These are phyloP conservation scores for Elanus axillaris DNA, from an alignment of 2,113 vertebrate genomes.

Conservation along the genomic window DNA sequence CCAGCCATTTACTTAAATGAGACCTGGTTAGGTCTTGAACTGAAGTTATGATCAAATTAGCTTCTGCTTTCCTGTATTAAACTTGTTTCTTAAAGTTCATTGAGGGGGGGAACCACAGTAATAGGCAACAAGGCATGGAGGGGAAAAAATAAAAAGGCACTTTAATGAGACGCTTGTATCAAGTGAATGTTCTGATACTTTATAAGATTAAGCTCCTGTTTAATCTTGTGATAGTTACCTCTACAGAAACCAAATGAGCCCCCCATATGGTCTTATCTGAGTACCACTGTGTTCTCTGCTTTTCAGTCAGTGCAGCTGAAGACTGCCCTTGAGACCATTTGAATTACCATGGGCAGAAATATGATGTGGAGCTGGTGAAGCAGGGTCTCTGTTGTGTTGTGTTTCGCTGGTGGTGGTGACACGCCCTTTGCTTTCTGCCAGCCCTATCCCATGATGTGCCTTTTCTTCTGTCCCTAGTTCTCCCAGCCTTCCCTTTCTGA, in stretches of 20 bases:
- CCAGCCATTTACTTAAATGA: not conserved
- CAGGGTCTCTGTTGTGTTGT: not conserved
- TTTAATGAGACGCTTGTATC: not conserved
- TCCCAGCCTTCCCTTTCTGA: too few relatives aligned
- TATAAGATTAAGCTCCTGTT: not conserved
- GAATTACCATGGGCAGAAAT: fast-evolving
- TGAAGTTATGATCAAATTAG: not conserved
- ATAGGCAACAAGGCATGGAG: not conserved
- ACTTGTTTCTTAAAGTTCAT: not conserved
- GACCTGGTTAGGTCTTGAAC: not conserved
- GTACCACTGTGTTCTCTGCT: fast-evolving
- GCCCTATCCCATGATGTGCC: fast-evolving
- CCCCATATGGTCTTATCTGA: fast-evolving
- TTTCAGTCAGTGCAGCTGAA: fast-evolving
- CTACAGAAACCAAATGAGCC: not conserved
- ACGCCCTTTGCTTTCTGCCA: fast-evolving
- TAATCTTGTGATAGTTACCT: not conserved
- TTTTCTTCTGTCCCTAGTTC: not conserved
- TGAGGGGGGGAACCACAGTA: fast-evolving
- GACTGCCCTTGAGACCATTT: fast-evolving
- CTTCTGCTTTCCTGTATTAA: not conserved
- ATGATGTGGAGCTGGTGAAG: not conserved
- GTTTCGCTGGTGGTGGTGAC: not conserved
- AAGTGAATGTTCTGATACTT: not conserved
- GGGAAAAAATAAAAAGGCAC: not conserved